Percentiles rank a stretch among this genome's conserved stretches.
These are phyloP conservation scores for Noctua fimbriata DNA, from an alignment of 2,888 invertebrate genomes.

Conservation along the genomic window DNA sequence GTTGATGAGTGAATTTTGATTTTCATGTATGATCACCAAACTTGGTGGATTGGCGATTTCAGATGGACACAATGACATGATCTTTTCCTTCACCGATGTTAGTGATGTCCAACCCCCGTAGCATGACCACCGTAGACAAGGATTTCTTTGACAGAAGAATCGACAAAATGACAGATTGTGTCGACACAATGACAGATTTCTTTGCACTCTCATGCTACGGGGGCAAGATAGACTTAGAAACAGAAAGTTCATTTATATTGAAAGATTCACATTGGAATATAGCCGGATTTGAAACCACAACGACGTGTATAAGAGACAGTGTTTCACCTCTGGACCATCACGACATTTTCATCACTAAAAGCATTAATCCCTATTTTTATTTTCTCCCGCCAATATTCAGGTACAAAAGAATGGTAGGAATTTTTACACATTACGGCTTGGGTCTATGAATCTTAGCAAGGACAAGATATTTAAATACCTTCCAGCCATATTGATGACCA, in stretches of 20 bases:
- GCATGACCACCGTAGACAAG: too few species aligned
- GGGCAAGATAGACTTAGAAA: neutral
- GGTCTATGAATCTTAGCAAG: slow-evolving; percentile 32
- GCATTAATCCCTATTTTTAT: neutral
- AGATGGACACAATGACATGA: neutral
- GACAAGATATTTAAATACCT: slow-evolving; percentile 48
- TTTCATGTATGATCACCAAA: neutral
- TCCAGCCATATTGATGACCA: slow-evolving; percentile 37
- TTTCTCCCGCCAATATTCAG: slow-evolving; percentile 10
- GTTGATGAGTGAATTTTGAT: neutral
- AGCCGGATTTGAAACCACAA: too few species aligned
- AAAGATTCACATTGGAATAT: neutral
- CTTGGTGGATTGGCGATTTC: neutral
- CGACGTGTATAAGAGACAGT: neutral
- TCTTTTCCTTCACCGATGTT: neutral
- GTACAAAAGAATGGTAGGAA: slow-evolving; percentile 42
- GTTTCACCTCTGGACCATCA: neutral
- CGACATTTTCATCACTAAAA: neutral
- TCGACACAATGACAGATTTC: too few species aligned
- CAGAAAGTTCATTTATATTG: neutral
- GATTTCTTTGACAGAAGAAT: too few species aligned
- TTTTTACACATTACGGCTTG: slow-evolving; percentile 38
- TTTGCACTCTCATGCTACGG: too few species aligned
- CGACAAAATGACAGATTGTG: too few species aligned
- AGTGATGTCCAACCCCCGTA: neutral